Evolutionary conservation across 2,888 invertebrate genomes (phyloP).

Genomic region (Blera fallax): DNA sequence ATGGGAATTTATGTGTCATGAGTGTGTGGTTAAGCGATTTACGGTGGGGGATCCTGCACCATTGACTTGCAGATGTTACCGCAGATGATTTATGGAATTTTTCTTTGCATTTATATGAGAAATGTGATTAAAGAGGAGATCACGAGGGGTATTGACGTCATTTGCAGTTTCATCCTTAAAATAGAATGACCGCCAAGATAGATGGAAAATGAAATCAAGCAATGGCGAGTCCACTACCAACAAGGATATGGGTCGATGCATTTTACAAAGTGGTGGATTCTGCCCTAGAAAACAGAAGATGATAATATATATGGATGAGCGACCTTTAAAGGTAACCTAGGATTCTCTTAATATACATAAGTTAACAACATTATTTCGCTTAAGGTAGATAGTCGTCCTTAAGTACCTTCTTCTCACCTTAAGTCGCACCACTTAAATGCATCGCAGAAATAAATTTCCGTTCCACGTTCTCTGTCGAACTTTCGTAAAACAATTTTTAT

Average conservation of each 20-base stretch:
- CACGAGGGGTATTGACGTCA: not conserved
- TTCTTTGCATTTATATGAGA: not conserved
- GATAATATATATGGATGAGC: too few species aligned
- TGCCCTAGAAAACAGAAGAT: too few species aligned
- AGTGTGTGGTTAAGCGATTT: conserved; percentile 48
- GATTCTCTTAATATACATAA: too few species aligned
- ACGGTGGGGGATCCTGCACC: not conserved
- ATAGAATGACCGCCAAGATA: too few species aligned
- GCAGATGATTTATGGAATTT: not conserved
- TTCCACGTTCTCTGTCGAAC: not conserved
- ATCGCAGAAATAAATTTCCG: not conserved
- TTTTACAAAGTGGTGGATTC: too few species aligned
- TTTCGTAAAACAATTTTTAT: not conserved
- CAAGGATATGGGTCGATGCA: too few species aligned
- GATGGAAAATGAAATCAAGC: too few species aligned
- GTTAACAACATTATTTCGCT: not conserved
- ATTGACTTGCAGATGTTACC: not conserved
- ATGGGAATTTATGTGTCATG: conserved; percentile 53
- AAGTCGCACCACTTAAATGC: not conserved
- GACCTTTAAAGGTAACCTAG: too few species aligned
- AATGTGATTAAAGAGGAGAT: not conserved
- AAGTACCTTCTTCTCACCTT: not conserved
- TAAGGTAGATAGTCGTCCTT: not conserved
- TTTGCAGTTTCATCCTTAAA: too few species aligned
- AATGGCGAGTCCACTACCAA: too few species aligned